Evolutionary conservation across 2,113 vertebrate species (phyloP).

Genomic region (Lutjanus erythropterus): DNA sequence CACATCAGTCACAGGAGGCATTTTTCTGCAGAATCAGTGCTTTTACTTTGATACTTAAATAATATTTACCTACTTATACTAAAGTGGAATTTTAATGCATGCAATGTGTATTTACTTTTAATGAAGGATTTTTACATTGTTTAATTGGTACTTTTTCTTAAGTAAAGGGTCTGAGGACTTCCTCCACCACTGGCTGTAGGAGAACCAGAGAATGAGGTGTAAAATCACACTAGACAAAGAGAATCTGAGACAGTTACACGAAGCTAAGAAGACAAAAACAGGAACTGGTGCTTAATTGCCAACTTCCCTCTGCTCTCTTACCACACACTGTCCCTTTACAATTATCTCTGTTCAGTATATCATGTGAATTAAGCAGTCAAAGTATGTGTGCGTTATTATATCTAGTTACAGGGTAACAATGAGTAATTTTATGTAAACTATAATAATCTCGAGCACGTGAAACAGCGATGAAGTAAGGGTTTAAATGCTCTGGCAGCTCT

Average conservation of each 20-base stretch:
- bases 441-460: background rate
- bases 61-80: too few relatives aligned
- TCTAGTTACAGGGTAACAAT: background rate
- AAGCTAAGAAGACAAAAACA: background rate
- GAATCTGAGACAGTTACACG: background rate
- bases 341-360: background rate
- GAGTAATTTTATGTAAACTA: background rate
- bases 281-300: background rate
- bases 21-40: background rate
- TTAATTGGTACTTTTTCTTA: background rate
- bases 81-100: too few relatives aligned
- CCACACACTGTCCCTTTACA: background rate
- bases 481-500: background rate
- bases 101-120: background rate
- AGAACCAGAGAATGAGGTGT: background rate
- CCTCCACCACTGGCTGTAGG: background rate
- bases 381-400: background rate
- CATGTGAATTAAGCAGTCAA: background rate
- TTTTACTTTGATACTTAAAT: background rate
- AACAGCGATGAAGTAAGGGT: background rate
- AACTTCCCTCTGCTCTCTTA: too few relatives aligned
- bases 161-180: background rate
- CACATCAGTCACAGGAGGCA: background rate
- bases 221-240: background rate
- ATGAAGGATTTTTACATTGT: background rate